A percentile compares a stretch with the other conserved stretches of the same genome.
Conservation (phyloP, 2,797 vertebrate species). For the Sebastes kiyomatsui region DNA sequence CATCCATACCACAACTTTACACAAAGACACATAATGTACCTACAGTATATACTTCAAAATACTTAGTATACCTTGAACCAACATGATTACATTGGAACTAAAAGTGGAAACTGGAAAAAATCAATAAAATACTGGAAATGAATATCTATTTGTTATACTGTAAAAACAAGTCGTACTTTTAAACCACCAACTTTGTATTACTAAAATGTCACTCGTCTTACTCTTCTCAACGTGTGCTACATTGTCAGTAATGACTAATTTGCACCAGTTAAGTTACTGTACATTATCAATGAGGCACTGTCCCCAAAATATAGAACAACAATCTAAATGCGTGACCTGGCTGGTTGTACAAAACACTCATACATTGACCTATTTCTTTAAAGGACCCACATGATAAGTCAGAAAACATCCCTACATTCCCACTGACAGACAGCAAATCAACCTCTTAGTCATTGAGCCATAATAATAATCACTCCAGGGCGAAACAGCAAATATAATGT, state of each 20-base stretch:
- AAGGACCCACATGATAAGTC: neutral
- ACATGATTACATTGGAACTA: too few relatives aligned
- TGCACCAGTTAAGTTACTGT: neutral
- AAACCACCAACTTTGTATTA: conserved; percentile 1
- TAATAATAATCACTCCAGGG: neutral
- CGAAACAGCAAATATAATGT: neutral
- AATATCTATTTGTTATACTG: too few relatives aligned
- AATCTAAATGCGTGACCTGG: neutral
- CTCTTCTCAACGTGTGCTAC: too few relatives aligned
- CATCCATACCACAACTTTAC: too few relatives aligned
- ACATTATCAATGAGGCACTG: neutral
- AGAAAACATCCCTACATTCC: neutral
- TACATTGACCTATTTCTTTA: neutral
- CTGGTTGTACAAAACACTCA: too few relatives aligned
- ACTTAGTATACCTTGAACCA: too few relatives aligned
- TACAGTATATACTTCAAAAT: too few relatives aligned
- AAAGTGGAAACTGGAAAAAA: too few relatives aligned
- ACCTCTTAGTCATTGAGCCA: neutral
- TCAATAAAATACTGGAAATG: too few relatives aligned
- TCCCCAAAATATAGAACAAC: neutral
- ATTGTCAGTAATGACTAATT: conserved; percentile 1
- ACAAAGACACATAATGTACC: too few relatives aligned
- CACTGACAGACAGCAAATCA: neutral
- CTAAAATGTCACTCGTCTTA: neutral
- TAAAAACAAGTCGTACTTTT: too few relatives aligned